Conservation (phyloP, 2,797 vertebrate species). For the Orientallactaga sibirica region DNA sequence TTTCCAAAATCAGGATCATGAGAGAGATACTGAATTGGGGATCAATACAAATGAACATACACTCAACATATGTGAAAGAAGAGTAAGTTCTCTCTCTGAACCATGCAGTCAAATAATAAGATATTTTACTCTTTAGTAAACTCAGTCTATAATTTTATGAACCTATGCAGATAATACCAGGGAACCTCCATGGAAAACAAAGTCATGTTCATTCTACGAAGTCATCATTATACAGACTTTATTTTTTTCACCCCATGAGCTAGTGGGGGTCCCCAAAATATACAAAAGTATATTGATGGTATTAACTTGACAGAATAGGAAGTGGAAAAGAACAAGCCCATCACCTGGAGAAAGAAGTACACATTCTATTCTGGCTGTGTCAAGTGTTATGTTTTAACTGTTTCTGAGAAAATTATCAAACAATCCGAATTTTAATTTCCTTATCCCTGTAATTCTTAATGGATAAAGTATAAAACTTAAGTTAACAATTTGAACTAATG, state of each 20-base stretch:
- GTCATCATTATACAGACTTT: too few relatives aligned
- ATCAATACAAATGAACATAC: background rate
- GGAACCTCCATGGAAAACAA: background rate
- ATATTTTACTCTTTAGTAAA: background rate
- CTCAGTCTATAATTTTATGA: background rate
- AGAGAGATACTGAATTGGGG: background rate
- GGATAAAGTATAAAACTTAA: slow-evolving; percentile 49
- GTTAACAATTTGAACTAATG: slow-evolving; percentile 32
- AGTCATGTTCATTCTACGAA: background rate
- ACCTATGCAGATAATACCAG: background rate
- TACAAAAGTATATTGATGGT: background rate
- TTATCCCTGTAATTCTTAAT: slow-evolving; percentile 43
- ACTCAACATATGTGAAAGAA: background rate
- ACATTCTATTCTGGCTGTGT: background rate
- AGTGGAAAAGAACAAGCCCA: background rate
- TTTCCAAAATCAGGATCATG: background rate
- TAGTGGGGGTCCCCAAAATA: background rate
- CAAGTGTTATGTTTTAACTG: slow-evolving; percentile 16
- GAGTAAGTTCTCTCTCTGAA: background rate
- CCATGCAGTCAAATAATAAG: background rate
- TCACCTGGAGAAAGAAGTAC: background rate
- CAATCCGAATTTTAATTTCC: slow-evolving; percentile 45
- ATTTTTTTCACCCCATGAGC: background rate
- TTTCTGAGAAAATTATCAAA: slow-evolving; percentile 40
- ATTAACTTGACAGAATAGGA: background rate